A percentile compares a stretch with the other conserved stretches of the same genome.
These are phyloP conservation scores for Gymnorhina tibicen DNA, from an alignment of 2,113 vertebrate genomes.

Conservation along the genomic window DNA sequence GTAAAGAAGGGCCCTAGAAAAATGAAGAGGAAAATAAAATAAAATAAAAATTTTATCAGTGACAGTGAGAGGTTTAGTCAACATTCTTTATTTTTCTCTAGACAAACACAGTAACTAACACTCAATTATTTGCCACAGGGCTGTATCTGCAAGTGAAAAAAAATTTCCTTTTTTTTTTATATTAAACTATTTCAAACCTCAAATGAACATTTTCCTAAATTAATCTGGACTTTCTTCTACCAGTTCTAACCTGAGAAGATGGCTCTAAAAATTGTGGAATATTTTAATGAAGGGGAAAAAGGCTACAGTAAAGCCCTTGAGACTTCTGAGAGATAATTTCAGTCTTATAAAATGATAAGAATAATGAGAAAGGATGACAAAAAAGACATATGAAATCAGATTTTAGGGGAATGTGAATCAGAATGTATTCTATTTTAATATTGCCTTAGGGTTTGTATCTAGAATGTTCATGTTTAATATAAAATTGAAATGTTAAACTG, in stretches of 20 bases:
- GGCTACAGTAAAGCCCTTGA: not conserved
- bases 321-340: not conserved
- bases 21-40: not conserved
- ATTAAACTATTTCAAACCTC: not conserved
- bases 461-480: not conserved
- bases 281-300: not conserved
- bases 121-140: not conserved
- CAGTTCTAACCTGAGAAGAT: not conserved
- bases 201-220: not conserved
- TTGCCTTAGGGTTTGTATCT: not conserved
- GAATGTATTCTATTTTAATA: not conserved
- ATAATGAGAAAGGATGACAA: not conserved
- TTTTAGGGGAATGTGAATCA: not conserved
- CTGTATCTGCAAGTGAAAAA: not conserved
- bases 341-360: not conserved
- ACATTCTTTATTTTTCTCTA: not conserved
- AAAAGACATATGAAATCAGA: not conserved
- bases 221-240: not conserved
- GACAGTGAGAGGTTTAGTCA: not conserved
- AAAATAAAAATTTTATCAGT: not conserved
- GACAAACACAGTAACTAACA: not conserved
- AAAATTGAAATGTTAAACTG: not conserved
- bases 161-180: not conserved
- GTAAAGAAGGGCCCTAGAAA: not conserved
- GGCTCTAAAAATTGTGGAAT: not conserved